Percentiles rank a stretch among this genome's conserved stretches.
phyloP scores from a whole-genome alignment of 2,888 invertebrate genomes.

The Coenonympha arcania region DNA sequence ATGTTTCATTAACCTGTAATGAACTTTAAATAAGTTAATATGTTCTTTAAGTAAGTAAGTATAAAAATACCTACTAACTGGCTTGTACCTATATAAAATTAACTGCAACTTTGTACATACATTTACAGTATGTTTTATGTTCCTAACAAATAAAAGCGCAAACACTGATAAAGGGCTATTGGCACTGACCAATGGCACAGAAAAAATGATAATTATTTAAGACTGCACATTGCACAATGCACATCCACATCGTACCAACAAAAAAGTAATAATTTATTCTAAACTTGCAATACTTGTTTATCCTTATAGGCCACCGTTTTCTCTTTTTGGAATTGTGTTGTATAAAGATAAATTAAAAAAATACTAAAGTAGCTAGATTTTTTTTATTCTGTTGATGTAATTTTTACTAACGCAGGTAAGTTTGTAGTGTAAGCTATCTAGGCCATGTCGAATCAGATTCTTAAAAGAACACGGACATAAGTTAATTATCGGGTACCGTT shows the following conservation, averaged over 20 bases:
- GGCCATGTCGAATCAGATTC: slow-evolving; percentile 7
- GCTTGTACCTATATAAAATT: background rate
- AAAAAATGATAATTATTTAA: slow-evolving; percentile 8
- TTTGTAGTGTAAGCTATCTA: slow-evolving; percentile 4
- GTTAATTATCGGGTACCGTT: slow-evolving; percentile 14
- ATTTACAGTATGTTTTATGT: slow-evolving; percentile 9
- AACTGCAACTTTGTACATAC: slow-evolving; percentile 6
- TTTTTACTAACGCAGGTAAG: background rate
- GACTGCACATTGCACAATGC: too few species aligned
- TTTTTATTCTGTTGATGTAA: background rate
- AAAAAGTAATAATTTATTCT: too few species aligned
- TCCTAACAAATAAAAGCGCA: slow-evolving; percentile 3
- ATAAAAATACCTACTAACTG: background rate
- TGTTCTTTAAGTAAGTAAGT: background rate
- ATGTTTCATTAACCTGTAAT: background rate
- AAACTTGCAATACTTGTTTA: too few species aligned
- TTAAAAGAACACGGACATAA: slow-evolving; percentile 7
- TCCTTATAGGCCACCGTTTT: too few species aligned
- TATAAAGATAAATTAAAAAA: too few species aligned
- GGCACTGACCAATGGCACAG: slow-evolving; percentile 6
- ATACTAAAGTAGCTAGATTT: too few species aligned
- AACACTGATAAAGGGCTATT: slow-evolving; percentile 20
- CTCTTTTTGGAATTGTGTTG: too few species aligned
- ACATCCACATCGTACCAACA: too few species aligned
- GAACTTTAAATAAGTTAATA: background rate